These are phyloP conservation scores for Columba guinea DNA, from an alignment of 2,797 vertebrate species.

Conservation along the genomic window DNA sequence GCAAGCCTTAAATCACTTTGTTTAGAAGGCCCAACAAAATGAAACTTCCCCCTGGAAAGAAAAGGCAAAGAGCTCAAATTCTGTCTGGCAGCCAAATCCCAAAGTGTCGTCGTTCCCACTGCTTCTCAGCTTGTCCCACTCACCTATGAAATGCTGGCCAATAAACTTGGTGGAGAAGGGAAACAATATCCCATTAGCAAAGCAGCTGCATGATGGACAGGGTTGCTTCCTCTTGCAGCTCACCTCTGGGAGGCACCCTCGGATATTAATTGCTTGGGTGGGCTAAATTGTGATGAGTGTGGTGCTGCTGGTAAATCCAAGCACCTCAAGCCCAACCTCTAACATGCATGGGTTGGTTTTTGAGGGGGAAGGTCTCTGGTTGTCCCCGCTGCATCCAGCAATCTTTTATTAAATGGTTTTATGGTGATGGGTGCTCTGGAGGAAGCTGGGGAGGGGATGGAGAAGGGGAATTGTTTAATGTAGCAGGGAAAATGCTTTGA, in stretches of 20 bases:
- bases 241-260: conserved; percentile 61
- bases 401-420: background rate
- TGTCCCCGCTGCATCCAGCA: background rate
- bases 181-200: background rate
- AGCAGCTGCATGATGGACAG: background rate
- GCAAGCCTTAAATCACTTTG: background rate
- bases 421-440: background rate
- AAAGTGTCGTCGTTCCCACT: fast-evolving
- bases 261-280: conserved; percentile 2
- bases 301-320: background rate
- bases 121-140: background rate
- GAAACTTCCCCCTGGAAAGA: background rate
- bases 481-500: background rate
- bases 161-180: background rate
- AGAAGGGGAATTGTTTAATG: background rate
- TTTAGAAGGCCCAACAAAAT: background rate
- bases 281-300: background rate
- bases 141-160: background rate
- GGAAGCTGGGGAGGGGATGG: background rate
- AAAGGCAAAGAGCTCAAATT: background rate
- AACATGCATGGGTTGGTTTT: background rate
- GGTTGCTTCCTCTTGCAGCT: background rate
- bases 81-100: background rate
- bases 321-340: fast-evolving
- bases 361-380: background rate